Conservation (phyloP, 2,797 vertebrate genomes). For the Mormyrus proboscirostris region DNA sequence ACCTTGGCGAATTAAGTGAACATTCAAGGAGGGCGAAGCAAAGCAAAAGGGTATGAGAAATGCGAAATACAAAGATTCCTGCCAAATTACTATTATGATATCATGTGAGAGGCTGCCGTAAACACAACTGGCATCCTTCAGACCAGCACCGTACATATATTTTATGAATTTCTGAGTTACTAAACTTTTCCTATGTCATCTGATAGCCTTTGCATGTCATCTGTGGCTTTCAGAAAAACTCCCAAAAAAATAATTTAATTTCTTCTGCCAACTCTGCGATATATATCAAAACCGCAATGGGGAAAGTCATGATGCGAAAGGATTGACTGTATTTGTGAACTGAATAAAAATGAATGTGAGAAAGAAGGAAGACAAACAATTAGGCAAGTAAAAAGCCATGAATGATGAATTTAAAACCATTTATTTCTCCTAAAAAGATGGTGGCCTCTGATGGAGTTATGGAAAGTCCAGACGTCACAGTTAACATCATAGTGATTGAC, state of each 20-base stretch:
- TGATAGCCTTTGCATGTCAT: not conserved
- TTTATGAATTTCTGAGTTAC: not conserved
- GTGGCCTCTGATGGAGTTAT: conserved; percentile 88
- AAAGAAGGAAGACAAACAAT: not conserved
- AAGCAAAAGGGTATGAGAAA: not conserved
- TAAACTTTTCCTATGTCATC: not conserved
- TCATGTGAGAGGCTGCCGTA: not conserved
- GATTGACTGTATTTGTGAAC: not conserved
- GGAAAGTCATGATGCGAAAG: not conserved
- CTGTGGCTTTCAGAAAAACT: not conserved
- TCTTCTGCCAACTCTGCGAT: not conserved
- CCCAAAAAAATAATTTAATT: not conserved
- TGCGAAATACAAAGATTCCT: not conserved
- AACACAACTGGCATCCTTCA: not conserved
- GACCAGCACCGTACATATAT: not conserved
- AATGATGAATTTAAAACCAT: not conserved
- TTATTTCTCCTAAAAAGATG: conserved; percentile 60
- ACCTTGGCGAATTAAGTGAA: not conserved
- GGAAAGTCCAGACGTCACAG: conserved; percentile 74
- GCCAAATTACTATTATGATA: not conserved
- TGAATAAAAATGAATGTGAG: not conserved
- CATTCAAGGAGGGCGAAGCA: not conserved
- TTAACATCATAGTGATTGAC: conserved; percentile 83
- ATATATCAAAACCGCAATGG: not conserved
- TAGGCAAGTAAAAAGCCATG: not conserved